Base-by-base conservation (phyloP, 2,113 vertebrate genomes). In the Sebastes schlegelii region DNA sequence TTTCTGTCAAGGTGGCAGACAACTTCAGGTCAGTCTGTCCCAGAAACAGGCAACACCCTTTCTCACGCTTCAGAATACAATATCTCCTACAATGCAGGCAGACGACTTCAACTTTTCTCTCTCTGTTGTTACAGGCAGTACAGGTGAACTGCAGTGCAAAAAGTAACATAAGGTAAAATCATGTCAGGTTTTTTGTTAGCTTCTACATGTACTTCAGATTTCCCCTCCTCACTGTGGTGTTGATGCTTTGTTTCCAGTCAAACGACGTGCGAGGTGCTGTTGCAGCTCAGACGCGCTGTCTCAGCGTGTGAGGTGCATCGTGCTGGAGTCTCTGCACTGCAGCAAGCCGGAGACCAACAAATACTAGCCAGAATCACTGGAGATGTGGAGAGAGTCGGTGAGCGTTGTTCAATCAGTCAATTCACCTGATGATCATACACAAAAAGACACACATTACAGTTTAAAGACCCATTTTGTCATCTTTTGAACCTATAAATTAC, bases 311-410 rank as follows among this genome's bases (percentile, higher is more conserved):
- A 82, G 0, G 78, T 94, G 69, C 88, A 84, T 55, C n/a, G 5
- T 0, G 54, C 40, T 2, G 68, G 4, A 72, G 51, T 16, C 0
- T 71, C 80, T 67, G 67, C 89, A 64, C 88, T 92, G 87, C 75
- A 71, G 64, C 19, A 12, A 4, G 58, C 42, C 9, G 23, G 2
- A 40, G 14, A 10, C 8, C 0, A 5, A 5, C 60, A 21, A 8
- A 48, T 91, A 1, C 19, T 8, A 46, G 86, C 60, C 0, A 19
- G 1, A 14, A 65, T 93, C 65, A 63, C 34, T 0, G 89, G 91
- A 6, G 40, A 86, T n/a, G 82, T 94, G 75, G 89, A 93, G 75
- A 89, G 88, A 94, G 92, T 95, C 1, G 94, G 95, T 95, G 77
- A 88, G 93, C 73, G 7, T 49, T 40, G n/a, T 16, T n/a, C 26